Conservation (phyloP, 1,140 invertebrate species). For the Dufourea novaeangliae region DNA sequence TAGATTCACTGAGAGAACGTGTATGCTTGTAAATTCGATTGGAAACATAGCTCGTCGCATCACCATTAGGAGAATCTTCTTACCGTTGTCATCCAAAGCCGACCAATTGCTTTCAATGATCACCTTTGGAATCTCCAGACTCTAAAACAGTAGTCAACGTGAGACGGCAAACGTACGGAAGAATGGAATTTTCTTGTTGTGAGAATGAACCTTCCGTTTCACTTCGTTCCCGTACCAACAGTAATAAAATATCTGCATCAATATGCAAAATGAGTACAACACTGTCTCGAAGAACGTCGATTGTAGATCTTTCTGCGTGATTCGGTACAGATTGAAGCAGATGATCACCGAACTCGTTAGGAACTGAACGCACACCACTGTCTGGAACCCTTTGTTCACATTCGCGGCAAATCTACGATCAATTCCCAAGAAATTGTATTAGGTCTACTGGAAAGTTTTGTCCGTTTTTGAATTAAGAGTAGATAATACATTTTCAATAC, state of each 20-base stretch:
- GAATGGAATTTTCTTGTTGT: background rate
- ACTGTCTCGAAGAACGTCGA: conserved; percentile 58
- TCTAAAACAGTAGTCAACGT: background rate
- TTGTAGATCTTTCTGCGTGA: conserved; percentile 72
- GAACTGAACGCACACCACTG: conserved; percentile 58
- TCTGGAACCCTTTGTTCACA: conserved; percentile 48
- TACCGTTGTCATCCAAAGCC: background rate
- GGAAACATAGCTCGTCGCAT: conserved; percentile 38
- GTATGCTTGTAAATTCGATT: conserved; percentile 43
- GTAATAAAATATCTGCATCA: conserved; percentile 79
- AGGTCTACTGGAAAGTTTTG: no score
- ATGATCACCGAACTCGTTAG: conserved; percentile 38
- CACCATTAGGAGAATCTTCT: conserved; percentile 32
- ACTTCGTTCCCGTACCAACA: conserved; percentile 84
- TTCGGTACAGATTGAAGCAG: conserved; percentile 52
- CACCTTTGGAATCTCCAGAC: conserved; percentile 12
- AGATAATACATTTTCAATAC: background rate
- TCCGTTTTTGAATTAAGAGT: background rate
- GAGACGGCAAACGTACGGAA: background rate
- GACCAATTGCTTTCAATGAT: conserved; percentile 44
- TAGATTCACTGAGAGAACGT: conserved; percentile 46
- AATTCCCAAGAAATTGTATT: background rate
- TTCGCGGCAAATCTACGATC: conserved; percentile 36
- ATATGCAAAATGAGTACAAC: conserved; percentile 48
- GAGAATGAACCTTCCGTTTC: conserved; percentile 56